phyloP scores from a whole-genome alignment of 2,797 vertebrate species.

The Eulemur mongoz region DNA sequence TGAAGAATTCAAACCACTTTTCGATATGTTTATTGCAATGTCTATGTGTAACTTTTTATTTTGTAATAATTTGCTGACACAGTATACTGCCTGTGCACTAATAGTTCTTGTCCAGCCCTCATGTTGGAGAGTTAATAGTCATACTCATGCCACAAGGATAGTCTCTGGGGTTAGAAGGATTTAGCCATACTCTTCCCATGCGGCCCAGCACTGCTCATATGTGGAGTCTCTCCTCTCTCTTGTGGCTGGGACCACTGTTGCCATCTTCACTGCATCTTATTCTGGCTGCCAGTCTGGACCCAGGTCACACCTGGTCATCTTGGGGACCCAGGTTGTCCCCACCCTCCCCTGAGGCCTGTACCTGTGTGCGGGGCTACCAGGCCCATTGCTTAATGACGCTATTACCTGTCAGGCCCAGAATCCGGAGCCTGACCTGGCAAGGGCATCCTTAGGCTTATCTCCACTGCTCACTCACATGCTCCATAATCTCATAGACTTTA shows the following conservation, averaged over 20 bases:
- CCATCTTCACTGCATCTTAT: not conserved
- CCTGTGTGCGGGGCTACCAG: not conserved
- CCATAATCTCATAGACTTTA: not conserved
- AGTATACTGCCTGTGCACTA: not conserved
- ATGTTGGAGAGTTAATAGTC: not conserved
- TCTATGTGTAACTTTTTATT: not conserved
- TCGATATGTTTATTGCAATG: not conserved
- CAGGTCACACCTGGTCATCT: not conserved
- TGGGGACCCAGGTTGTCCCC: not conserved
- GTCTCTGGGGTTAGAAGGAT: not conserved
- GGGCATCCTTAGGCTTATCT: not conserved
- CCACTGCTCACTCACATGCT: not conserved
- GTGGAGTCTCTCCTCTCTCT: too few species aligned
- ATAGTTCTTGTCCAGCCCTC: not conserved
- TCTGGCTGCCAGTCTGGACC: not conserved
- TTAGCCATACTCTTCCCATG: not conserved
- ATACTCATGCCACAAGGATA: accelerated
- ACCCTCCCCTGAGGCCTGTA: not conserved
- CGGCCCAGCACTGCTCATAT: too few species aligned
- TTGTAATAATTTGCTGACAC: not conserved
- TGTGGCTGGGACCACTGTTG: not conserved
- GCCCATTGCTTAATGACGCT: not conserved
- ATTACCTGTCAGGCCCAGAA: not conserved
- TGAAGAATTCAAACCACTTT: not conserved
- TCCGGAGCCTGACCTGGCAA: accelerated